Percentiles rank a stretch among this genome's conserved stretches.
Conservation (phyloP, 2,797 vertebrate genomes). For the Sternotherus odoratus region DNA sequence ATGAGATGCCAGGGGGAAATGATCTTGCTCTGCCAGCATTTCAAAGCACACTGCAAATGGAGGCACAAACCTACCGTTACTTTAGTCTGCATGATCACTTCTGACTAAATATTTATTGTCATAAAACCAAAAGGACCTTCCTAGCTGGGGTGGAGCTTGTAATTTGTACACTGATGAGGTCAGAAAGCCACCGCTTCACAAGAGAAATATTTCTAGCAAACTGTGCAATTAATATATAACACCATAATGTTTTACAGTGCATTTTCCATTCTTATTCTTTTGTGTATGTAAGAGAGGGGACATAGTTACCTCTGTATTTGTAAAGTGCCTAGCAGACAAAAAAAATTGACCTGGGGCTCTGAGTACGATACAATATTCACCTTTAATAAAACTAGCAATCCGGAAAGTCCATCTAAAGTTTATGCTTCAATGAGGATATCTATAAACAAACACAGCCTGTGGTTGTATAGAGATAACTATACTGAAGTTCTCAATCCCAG, state of each 20-base stretch:
- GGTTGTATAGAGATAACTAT: background rate
- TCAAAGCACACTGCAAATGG: background rate
- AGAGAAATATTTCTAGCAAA: background rate
- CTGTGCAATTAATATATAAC: background rate
- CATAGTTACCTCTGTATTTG: background rate
- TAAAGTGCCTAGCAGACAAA: background rate
- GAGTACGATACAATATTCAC: background rate
- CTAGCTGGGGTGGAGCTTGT: background rate
- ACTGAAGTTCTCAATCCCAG: background rate
- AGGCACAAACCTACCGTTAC: background rate
- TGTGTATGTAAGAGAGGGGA: background rate
- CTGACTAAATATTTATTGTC: background rate
- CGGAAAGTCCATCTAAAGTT: background rate
- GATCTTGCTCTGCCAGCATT: background rate
- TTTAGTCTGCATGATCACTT: background rate
- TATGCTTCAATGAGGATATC: background rate
- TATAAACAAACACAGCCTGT: background rate
- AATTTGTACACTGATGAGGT: background rate
- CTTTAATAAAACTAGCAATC: no score
- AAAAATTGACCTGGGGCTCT: background rate
- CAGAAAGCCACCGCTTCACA: background rate
- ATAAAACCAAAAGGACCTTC: background rate
- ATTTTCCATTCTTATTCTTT: background rate
- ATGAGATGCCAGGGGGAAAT: background rate
- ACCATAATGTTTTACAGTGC: background rate